A percentile compares a stretch with the other conserved stretches of the same genome.
phyloP scores from a whole-genome alignment of 2,113 vertebrate genomes.

The Marcusenius ussheri region DNA sequence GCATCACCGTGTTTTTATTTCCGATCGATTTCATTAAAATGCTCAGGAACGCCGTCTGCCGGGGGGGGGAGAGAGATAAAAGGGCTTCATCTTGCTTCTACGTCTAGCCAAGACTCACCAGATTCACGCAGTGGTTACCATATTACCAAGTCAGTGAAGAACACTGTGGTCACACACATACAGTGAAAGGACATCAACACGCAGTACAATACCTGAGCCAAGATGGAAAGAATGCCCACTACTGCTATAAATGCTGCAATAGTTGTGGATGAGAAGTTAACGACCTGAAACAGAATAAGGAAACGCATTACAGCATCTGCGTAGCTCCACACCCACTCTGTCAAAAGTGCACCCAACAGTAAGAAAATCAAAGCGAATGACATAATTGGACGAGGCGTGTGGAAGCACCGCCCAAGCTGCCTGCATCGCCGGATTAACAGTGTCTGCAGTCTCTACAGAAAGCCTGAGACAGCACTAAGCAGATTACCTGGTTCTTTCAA shows the following conservation, averaged over 20 bases:
- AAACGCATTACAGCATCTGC: not conserved
- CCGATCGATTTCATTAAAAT: slow-evolving; percentile 73
- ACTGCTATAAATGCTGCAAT: slow-evolving; percentile 88
- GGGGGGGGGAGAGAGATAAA: slow-evolving; percentile 17
- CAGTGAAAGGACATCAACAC: not conserved
- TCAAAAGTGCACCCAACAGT: not conserved
- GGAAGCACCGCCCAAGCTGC: not conserved
- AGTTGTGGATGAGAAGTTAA: slow-evolving; percentile 83
- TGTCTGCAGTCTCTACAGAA: not conserved
- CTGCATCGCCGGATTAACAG: not conserved
- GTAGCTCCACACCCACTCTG: not conserved
- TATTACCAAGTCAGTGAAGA: not conserved
- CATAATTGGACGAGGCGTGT: not conserved
- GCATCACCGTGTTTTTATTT: slow-evolving; percentile 78
- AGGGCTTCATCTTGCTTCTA: not conserved
- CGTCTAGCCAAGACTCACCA: not conserved
- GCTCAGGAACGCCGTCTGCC: slow-evolving; percentile 72
- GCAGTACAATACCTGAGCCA: slow-evolving; percentile 75
- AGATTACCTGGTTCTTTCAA: not conserved
- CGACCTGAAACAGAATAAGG: slow-evolving; percentile 57
- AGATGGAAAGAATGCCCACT: slow-evolving; percentile 86
- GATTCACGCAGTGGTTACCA: not conserved
- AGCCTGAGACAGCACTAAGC: not conserved
- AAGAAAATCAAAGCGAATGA: not conserved
- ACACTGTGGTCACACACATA: not conserved